These are phyloP conservation scores for Altica lythri DNA, from an alignment of 2,888 invertebrate species.

Conservation along the genomic window DNA sequence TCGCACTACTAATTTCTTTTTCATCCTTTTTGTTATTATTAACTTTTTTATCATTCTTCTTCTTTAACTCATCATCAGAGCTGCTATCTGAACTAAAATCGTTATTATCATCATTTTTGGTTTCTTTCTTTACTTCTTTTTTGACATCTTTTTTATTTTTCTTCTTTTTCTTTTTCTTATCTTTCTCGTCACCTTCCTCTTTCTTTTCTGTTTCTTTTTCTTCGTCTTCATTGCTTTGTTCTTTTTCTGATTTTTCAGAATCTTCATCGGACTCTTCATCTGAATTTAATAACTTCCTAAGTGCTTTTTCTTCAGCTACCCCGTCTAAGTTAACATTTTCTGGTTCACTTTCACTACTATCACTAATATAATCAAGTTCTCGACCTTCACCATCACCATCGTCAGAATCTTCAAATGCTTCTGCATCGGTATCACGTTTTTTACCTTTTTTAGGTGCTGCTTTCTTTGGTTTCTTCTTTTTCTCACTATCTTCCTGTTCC, in stretches of 20 bases:
- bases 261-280: slow-evolving; percentile 88
- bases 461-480: slow-evolving; percentile 67
- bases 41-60: slow-evolving; percentile 56
- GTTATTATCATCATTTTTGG: slow-evolving; percentile 64
- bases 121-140: slow-evolving; percentile 57
- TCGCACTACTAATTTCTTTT: slow-evolving; percentile 58
- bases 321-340: slow-evolving; percentile 74
- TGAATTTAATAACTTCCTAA: slow-evolving; percentile 81
- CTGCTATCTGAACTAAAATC: slow-evolving; percentile 74
- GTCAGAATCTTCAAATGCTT: slow-evolving; percentile 94
- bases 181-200: slow-evolving; percentile 63
- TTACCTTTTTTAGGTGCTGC: slow-evolving; percentile 63
- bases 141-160: slow-evolving; percentile 63
- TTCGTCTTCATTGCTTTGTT: slow-evolving; percentile 70
- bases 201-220: slow-evolving; percentile 70
- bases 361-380: slow-evolving; percentile 91
- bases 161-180: slow-evolving; percentile 64
- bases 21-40: slow-evolving; percentile 57
- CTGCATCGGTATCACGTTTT: slow-evolving; percentile 82
- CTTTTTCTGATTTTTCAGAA: slow-evolving; percentile 75
- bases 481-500: slow-evolving; percentile 63
- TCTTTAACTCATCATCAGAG: slow-evolving; percentile 72
- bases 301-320: slow-evolving; percentile 75
- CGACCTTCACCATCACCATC: slow-evolving; percentile 96
- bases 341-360: slow-evolving; percentile 77